A percentile compares a stretch with the other conserved stretches of the same genome.
These are phyloP conservation scores for Galleria mellonella DNA, from an alignment of 1,140 invertebrate species.

Conservation along the genomic window DNA sequence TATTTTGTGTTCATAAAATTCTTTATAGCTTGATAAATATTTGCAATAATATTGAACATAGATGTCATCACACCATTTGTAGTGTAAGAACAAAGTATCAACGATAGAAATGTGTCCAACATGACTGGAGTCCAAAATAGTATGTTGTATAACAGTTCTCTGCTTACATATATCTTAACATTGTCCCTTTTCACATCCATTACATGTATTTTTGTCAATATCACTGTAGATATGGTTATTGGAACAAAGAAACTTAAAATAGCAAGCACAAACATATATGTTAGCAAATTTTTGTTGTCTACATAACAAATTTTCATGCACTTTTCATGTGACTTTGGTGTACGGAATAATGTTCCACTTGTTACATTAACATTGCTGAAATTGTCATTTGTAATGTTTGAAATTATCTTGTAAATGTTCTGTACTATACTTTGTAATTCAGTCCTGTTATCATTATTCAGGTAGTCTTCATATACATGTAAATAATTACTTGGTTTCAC, in stretches of 20 bases:
- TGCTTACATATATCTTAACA: conserved; percentile 49
- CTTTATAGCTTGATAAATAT: conserved; percentile 62
- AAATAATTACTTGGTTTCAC: conserved; percentile 30
- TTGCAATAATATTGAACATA: conserved; percentile 53
- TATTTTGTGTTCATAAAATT: conserved; percentile 63
- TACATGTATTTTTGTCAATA: conserved; percentile 58
- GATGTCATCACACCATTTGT: conserved; percentile 44
- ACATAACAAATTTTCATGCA: conserved; percentile 57
- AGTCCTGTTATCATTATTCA: conserved; percentile 3
- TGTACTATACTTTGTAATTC: conserved; percentile 9
- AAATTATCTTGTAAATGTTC: conserved; percentile 50
- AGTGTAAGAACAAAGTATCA: conserved; percentile 58
- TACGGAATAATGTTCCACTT: conserved; percentile 23
- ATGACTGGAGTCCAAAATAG: conserved; percentile 65
- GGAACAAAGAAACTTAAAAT: conserved; percentile 60
- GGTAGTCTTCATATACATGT: conserved; percentile 25
- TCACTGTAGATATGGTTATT: conserved; percentile 50
- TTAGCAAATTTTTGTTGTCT: conserved; percentile 43
- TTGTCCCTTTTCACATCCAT: conserved; percentile 41
- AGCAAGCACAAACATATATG: conserved; percentile 50
- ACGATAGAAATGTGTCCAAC: conserved; percentile 58
- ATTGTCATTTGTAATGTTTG: conserved; percentile 41
- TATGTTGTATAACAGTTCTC: conserved; percentile 55
- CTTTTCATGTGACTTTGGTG: conserved; percentile 32
- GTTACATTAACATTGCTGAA: conserved; percentile 29